These are phyloP conservation scores for Penaeus indicus DNA, from an alignment of 1,140 invertebrate species.

Conservation along the genomic window DNA sequence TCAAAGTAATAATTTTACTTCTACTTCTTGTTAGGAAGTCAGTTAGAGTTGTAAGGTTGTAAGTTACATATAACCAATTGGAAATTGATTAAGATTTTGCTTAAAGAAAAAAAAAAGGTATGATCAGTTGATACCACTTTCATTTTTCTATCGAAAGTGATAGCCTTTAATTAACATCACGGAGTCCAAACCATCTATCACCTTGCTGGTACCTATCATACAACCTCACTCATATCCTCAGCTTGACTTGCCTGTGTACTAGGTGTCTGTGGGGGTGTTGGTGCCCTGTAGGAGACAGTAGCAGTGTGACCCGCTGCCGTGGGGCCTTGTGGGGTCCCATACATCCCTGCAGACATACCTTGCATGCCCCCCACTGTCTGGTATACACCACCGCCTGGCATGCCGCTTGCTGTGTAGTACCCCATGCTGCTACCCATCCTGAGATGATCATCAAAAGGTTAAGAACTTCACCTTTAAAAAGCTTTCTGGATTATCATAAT, in stretches of 20 bases:
- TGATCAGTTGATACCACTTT: too few relatives aligned
- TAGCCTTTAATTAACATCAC: background rate
- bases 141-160: too few relatives aligned
- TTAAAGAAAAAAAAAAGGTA: too few relatives aligned
- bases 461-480: too few relatives aligned
- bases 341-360: conserved; percentile 54
- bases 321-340: conserved; percentile 50
- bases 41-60: background rate
- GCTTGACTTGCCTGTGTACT: conserved; percentile 55
- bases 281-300: conserved; percentile 60
- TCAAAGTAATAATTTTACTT: conserved; percentile 12
- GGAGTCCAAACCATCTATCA: conserved; percentile 13
- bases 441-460: background rate
- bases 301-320: conserved; percentile 45
- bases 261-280: conserved; percentile 60
- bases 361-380: conserved; percentile 56
- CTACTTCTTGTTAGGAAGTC: conserved; percentile 29
- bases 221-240: conserved; percentile 41
- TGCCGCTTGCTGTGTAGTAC: conserved; percentile 51
- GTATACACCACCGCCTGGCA: conserved; percentile 57
- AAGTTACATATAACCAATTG: too few relatives aligned
- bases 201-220: conserved; percentile 24
- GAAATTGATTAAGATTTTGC: too few relatives aligned
- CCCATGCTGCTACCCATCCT: conserved; percentile 54
- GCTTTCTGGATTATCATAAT: too few relatives aligned